Conservation (phyloP, 2,888 invertebrate species). For the Agrochola macilenta region DNA sequence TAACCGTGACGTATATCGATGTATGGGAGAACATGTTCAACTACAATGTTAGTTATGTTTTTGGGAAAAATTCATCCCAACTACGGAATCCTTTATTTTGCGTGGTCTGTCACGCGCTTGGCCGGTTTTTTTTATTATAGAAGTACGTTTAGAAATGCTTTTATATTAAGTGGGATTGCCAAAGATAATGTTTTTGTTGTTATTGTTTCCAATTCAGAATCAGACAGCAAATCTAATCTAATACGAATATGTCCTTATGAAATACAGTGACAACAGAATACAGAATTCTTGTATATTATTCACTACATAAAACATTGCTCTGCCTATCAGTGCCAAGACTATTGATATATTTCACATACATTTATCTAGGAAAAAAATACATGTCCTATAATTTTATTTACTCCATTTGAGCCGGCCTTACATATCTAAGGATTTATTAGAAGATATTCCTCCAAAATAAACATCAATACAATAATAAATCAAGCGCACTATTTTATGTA, state of each 20-base stretch:
- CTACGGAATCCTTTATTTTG: too few species aligned
- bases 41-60: too few species aligned
- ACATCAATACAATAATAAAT: conserved; percentile 55
- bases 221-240: neutral
- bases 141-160: neutral
- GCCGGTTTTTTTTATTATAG: neutral
- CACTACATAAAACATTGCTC: neutral
- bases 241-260: neutral
- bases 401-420: conserved; percentile 22
- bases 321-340: conserved; percentile 8
- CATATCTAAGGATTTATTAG: conserved; percentile 26
- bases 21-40: too few species aligned
- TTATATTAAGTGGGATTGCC: too few species aligned
- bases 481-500: conserved; percentile 35
- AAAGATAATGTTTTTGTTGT: too few species aligned
- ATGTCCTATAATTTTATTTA: conserved; percentile 23
- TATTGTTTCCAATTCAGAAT: neutral
- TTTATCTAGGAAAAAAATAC: conserved; percentile 12
- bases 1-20: too few species aligned
- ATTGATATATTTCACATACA: conserved; percentile 23
- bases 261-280: neutral
- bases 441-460: conserved; percentile 42
- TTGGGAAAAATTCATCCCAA: too few species aligned
- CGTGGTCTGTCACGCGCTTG: too few species aligned
- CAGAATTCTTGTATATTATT: conserved; percentile 5